phyloP scores from a whole-genome alignment of 2,113 vertebrate genomes.

The Paraplagusia blochii region DNA sequence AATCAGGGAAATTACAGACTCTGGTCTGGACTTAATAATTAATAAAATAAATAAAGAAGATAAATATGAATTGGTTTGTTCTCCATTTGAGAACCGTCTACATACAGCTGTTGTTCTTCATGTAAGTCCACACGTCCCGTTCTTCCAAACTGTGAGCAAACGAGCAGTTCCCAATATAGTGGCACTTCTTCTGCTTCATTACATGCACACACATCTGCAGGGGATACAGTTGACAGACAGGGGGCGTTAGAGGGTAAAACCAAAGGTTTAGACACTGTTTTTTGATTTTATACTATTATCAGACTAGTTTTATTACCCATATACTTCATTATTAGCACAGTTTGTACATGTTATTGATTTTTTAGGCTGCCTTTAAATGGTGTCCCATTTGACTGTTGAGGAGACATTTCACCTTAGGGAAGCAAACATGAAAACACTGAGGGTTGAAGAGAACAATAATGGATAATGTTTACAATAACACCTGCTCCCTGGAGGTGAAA shows the following conservation, averaged over 20 bases:
- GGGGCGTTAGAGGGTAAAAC: neutral
- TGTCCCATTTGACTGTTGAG: neutral
- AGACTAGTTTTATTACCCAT: no score
- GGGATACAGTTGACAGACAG: slow-evolving; percentile 11
- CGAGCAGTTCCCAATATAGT: slow-evolving; percentile 97
- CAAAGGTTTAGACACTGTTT: no score
- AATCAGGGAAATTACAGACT: neutral
- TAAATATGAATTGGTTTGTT: no score
- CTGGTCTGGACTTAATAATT: neutral
- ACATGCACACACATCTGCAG: slow-evolving; percentile 93
- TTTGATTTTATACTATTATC: no score
- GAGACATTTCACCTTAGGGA: neutral
- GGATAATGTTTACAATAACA: slow-evolving; percentile 4
- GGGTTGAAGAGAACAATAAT: neutral
- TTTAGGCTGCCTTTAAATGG: no score
- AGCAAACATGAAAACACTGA: neutral
- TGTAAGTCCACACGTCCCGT: slow-evolving; percentile 97
- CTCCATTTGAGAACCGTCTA: neutral
- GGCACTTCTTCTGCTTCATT: slow-evolving; percentile 97
- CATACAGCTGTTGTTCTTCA: slow-evolving; percentile 98
- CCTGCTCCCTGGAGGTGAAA: neutral
- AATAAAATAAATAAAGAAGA: no score
- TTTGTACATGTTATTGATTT: no score
- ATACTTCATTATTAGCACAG: no score
- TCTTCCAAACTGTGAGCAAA: slow-evolving; percentile 98